These are phyloP conservation scores for Cheilosia grossa DNA, from an alignment of 2,888 invertebrate genomes.

Conservation along the genomic window DNA sequence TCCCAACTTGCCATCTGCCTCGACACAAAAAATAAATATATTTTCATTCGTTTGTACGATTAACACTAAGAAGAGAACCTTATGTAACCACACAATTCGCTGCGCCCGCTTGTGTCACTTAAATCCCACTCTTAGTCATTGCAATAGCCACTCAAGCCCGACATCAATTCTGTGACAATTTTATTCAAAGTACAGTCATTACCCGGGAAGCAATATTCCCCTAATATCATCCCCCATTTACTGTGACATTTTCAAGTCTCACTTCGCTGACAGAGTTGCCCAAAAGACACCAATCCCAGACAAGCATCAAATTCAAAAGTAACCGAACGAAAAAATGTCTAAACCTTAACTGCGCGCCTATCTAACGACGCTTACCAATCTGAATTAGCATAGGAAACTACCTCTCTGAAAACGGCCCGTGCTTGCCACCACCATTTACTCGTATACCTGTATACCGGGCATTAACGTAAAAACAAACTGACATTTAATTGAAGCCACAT, in stretches of 20 bases:
- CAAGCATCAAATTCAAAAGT: constrained; percentile 24
- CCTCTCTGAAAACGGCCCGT: constrained; percentile 30
- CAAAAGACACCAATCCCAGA: constrained; percentile 23
- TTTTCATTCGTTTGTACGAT: no score
- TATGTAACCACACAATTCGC: no score
- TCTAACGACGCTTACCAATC: constrained; percentile 34
- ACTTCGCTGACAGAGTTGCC: constrained; percentile 12
- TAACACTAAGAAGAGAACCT: no score
- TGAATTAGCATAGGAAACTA: constrained; percentile 71
- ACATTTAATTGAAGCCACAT: constrained; percentile 75
- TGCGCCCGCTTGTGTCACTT: no score
- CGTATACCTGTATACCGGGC: constrained; percentile 50
- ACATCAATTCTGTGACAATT: constrained; percentile 2
- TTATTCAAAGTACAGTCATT: constrained; percentile 35
- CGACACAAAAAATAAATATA: no score
- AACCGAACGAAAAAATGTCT: neutral
- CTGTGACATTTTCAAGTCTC: constrained; percentile 34
- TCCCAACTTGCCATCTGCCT: no score
- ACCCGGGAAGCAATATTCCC: neutral
- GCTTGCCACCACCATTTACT: neutral
- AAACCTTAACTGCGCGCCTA: constrained; percentile 14
- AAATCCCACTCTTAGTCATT: no score
- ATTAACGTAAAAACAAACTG: constrained; percentile 72
- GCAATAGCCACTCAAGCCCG: neutral
- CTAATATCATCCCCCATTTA: constrained; percentile 22